Evolutionary conservation across 2,113 vertebrate species (phyloP), one percentile per base, ranked within the genome.

Genomic region (rabbit (Oryctolagus cuniculus)): DNA sequence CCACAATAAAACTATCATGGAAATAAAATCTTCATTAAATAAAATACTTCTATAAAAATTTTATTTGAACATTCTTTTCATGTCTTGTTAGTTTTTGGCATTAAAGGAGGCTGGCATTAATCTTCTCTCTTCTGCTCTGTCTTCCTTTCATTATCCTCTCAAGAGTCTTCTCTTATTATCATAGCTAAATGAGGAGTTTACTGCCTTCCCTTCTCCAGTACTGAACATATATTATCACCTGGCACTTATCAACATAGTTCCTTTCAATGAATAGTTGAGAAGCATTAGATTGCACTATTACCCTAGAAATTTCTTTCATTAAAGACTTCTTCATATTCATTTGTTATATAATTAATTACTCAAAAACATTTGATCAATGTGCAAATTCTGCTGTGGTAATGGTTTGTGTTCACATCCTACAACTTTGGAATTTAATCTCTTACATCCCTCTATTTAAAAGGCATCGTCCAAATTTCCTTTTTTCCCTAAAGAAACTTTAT

Each of bases 391-490:
- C 31, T 66, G 17, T 70, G 72, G 70, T 38, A 29, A 61, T 78
- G 25, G 67, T 89, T 75, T 36, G 49, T 74, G 38, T 17, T 27
- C 9, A 77, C 44, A 61, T 78, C 34, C 36, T 83, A 67, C 2
- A 90, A 38, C 5, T 83, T 85, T 78, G 36, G 11, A n/a, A 67
- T 51, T 93, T 87, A 67, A 73, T 61, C 81, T 90, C 12, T 63
- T 83, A 77, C 8, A 61, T 19, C 66, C 9, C 3, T 82, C 36
- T 90, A 67, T 69, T 84, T 67, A 74, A 85, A 79, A 70, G 31
- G 11, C 10, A 29, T 70, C 13, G n/a, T 3, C 4, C 58, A 61
- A 22, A 13, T 7, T 63, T 61, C 36, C 9, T 53, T 80, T 91
- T 44, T 44, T 44, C 7, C 44, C 44, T 6, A 44, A 44, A 44